Conservation (phyloP, 2,113 vertebrate species). For the Alces alces region DNA sequence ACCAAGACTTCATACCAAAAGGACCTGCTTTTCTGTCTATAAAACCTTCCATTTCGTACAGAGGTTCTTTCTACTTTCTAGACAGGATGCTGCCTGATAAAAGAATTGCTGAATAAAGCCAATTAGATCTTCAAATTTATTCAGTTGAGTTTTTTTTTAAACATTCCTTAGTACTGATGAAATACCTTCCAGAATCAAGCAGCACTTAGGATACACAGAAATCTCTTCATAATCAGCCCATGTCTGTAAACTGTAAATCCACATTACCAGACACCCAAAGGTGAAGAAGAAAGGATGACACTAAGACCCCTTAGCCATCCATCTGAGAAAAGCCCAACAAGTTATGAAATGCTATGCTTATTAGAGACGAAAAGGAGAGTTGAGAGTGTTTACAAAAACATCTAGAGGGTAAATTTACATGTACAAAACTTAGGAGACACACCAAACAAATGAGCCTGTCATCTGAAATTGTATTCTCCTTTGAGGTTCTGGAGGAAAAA, state of each 20-base stretch:
- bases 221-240: not conserved
- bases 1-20: not conserved
- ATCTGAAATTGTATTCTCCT: conserved; percentile 25
- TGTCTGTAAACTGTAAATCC: not conserved
- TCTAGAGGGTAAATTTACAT: not conserved
- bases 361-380: not conserved
- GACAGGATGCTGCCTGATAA: not conserved
- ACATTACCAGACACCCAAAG: not conserved
- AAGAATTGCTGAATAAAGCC: not conserved
- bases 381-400: not conserved
- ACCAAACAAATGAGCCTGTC: not conserved
- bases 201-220: not conserved
- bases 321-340: not conserved
- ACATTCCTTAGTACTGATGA: not conserved
- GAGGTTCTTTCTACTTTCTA: not conserved
- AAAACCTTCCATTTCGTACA: not conserved
- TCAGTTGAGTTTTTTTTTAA: not conserved
- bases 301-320: not conserved
- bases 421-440: not conserved
- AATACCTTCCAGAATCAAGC: not conserved
- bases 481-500: not conserved
- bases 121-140: not conserved
- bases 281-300: not conserved
- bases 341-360: not conserved
- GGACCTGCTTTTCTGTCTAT: not conserved